Conservation (phyloP, 2,888 invertebrate species). For the Agriopis leucophaearia region DNA sequence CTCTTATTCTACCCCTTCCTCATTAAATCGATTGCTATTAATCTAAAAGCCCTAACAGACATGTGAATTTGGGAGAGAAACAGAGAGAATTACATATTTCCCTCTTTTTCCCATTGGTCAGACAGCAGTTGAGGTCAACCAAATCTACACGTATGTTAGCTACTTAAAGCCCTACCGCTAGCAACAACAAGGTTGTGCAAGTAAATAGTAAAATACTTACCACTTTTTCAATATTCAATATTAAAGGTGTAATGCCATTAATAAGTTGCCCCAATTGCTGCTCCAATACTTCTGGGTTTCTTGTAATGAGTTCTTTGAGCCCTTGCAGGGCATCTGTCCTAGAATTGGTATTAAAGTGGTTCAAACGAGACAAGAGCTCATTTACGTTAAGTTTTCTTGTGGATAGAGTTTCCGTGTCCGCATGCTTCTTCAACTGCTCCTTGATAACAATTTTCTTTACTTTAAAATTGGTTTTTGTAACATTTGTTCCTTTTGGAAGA, state of each 20-base stretch:
- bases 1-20: no score
- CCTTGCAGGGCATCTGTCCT: slow-evolving; percentile 89
- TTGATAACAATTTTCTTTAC: slow-evolving; percentile 94
- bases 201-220: slow-evolving; percentile 62
- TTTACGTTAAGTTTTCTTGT: slow-evolving; percentile 89
- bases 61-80: no score
- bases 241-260: slow-evolving; percentile 89
- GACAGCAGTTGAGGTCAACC: no score
- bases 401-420: slow-evolving; percentile 86
- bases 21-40: no score
- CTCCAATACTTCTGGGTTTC: slow-evolving; percentile 72
- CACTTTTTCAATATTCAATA: slow-evolving; percentile 90
- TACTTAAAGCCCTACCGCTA: no score
- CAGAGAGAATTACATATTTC: no score
- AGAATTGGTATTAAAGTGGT: slow-evolving; percentile 91
- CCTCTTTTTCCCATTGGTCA: no score
- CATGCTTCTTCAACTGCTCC: slow-evolving; percentile 89
- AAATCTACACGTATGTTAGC: no score
- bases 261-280: slow-evolving; percentile 89
- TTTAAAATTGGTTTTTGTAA: slow-evolving; percentile 96
- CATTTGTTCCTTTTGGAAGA: slow-evolving; percentile 95
- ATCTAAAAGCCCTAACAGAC: no score
- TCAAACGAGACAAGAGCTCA: slow-evolving; percentile 90
- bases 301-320: slow-evolving; percentile 82
- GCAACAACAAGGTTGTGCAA: no score